Evolutionary conservation across 2,113 vertebrate species (phyloP).

Genomic region (Orientallactaga bullata): DNA sequence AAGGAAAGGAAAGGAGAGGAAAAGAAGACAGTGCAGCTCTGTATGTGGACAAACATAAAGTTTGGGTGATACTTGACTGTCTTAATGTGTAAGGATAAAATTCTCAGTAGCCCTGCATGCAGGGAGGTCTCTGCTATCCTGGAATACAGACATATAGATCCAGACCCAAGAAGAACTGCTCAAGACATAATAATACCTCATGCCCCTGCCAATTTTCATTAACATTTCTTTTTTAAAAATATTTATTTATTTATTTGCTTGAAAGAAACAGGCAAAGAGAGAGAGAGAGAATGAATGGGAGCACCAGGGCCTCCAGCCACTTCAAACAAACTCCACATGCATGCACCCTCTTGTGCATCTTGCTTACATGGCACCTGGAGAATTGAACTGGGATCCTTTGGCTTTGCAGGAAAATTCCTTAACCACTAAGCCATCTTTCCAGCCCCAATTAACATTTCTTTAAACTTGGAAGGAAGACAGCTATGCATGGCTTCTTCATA

Average conservation of each 20-base stretch:
- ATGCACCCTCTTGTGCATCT: too few relatives aligned
- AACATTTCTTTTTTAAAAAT: too few relatives aligned
- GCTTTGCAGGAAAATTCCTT: too few relatives aligned
- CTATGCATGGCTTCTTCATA: conserved; percentile 83
- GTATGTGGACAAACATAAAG: conserved; percentile 79
- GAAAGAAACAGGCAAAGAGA: too few relatives aligned
- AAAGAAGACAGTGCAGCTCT: conserved; percentile 75
- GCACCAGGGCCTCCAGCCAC: too few relatives aligned
- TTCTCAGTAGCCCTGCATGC: conserved; percentile 76
- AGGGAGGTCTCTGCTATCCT: conserved; percentile 83
- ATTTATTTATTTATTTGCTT: too few relatives aligned
- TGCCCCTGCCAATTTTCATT: conserved; percentile 78
- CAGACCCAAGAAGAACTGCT: conserved; percentile 79
- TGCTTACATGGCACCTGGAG: too few relatives aligned
- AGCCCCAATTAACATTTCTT: too few relatives aligned
- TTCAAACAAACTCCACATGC: too few relatives aligned
- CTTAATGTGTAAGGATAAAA: conserved; percentile 83
- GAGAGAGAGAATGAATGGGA: too few relatives aligned
- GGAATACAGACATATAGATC: conserved; percentile 79
- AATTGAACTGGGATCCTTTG: too few relatives aligned
- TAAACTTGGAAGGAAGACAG: conserved; percentile 83
- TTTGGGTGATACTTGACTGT: conserved; percentile 83
- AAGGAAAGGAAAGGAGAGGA: background rate
- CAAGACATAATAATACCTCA: conserved; percentile 79
- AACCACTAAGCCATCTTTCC: too few relatives aligned